Conservation (phyloP, 2,888 invertebrate genomes). For the Trissonchulus latispiculum region DNA sequence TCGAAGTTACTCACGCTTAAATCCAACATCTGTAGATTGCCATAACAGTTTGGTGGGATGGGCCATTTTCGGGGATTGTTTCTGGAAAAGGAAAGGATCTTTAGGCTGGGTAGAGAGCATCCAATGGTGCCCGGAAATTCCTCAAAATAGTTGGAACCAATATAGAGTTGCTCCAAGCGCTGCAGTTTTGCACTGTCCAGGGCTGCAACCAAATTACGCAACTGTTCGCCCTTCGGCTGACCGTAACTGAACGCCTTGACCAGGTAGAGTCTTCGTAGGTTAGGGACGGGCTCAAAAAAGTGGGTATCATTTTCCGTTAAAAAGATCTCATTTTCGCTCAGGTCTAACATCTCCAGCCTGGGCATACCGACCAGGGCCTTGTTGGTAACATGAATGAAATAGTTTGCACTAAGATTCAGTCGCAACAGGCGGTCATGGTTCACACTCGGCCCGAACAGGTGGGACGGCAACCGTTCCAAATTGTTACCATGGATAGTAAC, state of each 20-base stretch:
- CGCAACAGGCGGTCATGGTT: background rate
- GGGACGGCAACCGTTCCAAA: slow-evolving; percentile 2
- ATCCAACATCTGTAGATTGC: background rate
- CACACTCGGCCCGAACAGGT: slow-evolving; percentile 10
- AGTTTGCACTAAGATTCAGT: slow-evolving; percentile 11
- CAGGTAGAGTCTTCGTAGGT: slow-evolving; percentile 10
- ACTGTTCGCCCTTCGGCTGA: background rate
- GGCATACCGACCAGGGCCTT: background rate
- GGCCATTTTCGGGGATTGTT: background rate
- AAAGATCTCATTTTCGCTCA: slow-evolving; percentile 13
- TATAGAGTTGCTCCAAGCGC: background rate
- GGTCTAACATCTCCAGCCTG: slow-evolving; percentile 5
- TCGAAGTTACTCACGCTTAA: background rate
- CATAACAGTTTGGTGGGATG: background rate
- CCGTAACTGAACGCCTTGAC: slow-evolving; percentile 9
- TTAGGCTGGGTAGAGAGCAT: background rate
- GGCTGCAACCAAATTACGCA: background rate
- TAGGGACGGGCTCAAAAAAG: slow-evolving; percentile 1
- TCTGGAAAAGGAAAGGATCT: background rate
- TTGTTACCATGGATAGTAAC: slow-evolving; percentile 16
- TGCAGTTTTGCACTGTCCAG: background rate
- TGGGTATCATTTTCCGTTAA: background rate
- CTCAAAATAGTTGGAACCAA: background rate
- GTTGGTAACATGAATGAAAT: background rate
- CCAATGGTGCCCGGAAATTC: background rate